Evolutionary conservation across 2,888 invertebrate species (phyloP).

Genomic region (Monochamus alternatus): DNA sequence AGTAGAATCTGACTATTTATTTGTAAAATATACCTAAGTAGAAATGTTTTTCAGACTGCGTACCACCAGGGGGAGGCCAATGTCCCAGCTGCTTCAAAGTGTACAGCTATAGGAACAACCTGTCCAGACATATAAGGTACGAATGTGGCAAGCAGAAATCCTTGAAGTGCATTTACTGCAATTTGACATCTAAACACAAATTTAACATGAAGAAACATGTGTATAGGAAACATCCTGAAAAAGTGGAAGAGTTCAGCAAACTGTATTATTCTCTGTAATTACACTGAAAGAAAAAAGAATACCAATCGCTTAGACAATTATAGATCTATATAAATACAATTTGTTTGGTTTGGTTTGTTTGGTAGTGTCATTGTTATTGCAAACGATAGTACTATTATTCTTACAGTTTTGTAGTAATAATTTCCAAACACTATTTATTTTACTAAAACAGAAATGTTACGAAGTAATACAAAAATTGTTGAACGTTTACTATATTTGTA

Average conservation of each 20-base stretch:
- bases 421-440: no score
- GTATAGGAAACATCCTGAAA: constrained; percentile 40
- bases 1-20: background rate
- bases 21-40: background rate
- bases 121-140: constrained; percentile 80
- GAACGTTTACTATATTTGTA: no score
- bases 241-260: constrained; percentile 26
- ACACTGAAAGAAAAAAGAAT: no score
- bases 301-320: no score
- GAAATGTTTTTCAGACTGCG: background rate
- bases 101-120: constrained; percentile 51
- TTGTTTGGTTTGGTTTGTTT: no score
- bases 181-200: constrained; percentile 45
- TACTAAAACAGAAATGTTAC: no score
- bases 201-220: constrained; percentile 50
- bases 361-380: no score
- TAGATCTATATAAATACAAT: no score
- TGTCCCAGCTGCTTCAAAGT: constrained; percentile 28
- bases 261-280: constrained; percentile 26
- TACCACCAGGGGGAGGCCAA: constrained; percentile 12
- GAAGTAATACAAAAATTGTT: no score
- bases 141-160: constrained; percentile 70
- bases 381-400: no score
- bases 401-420: no score
- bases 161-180: constrained; percentile 31